Conservation (phyloP, 2,113 vertebrate species). For the Crotophaga sulcirostris region DNA sequence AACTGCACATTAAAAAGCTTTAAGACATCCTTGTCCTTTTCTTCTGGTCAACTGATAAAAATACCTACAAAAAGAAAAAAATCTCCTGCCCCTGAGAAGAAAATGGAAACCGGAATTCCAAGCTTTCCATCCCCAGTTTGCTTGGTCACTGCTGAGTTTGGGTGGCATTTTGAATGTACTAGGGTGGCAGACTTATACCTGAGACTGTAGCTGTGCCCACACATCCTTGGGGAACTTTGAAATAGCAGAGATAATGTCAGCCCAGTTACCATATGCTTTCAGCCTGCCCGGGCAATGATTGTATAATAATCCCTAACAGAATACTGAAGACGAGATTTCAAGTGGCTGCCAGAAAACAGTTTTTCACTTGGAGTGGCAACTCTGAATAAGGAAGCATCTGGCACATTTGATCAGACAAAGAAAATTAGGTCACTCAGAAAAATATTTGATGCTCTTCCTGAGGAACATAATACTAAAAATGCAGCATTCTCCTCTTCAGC, state of each 20-base stretch:
- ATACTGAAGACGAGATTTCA: constrained; percentile 61
- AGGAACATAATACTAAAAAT: constrained; percentile 53
- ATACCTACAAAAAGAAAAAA: neutral
- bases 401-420: constrained; percentile 70
- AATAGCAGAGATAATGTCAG: constrained; percentile 42
- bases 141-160: neutral
- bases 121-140: neutral
- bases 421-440: constrained; percentile 70
- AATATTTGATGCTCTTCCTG: constrained; percentile 61
- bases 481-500: neutral
- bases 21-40: neutral
- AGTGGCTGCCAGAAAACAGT: constrained; percentile 67
- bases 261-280: constrained; percentile 58
- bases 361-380: constrained; percentile 67
- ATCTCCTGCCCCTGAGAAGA: neutral
- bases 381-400: constrained; percentile 72
- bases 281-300: constrained; percentile 56
- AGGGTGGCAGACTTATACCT: neutral
- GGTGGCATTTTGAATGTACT: neutral
- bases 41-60: neutral
- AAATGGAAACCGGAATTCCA: neutral
- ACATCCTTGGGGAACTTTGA: constrained; percentile 27
- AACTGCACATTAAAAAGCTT: neutral
- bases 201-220: neutral
- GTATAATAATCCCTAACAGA: constrained; percentile 65